Evolutionary conservation across 1,140 invertebrate species (phyloP).

Genomic region (Luehdorfia chinensis): DNA sequence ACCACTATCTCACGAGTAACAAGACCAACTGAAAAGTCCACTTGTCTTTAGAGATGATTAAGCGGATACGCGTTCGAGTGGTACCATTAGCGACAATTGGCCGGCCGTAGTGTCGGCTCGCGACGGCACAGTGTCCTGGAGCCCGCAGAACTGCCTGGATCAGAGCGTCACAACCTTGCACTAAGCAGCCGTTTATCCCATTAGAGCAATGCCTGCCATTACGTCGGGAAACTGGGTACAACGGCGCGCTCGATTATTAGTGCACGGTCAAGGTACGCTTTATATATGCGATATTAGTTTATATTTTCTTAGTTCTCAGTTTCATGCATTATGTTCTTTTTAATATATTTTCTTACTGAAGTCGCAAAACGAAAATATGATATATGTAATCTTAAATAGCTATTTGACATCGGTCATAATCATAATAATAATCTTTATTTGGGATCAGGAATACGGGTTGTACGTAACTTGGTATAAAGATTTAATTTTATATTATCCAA

Average conservation of each 20-base stretch:
- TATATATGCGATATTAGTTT: conserved; percentile 27
- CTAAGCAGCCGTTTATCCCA: conserved; percentile 68
- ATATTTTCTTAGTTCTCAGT: neutral
- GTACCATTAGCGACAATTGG: conserved; percentile 68
- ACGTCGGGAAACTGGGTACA: conserved; percentile 54
- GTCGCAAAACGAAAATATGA: no score
- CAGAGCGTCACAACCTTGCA: conserved; percentile 61
- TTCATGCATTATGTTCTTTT: neutral
- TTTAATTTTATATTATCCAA: no score
- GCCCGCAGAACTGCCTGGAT: conserved; percentile 54
- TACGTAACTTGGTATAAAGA: no score
- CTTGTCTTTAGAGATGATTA: conserved; percentile 65
- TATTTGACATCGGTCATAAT: no score
- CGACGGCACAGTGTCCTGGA: conserved; percentile 37
- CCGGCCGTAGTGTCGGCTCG: conserved; percentile 47
- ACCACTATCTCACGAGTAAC: conserved; percentile 28
- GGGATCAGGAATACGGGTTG: no score
- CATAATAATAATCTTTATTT: no score
- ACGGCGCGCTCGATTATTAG: conserved; percentile 37
- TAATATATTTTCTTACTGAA: no score
- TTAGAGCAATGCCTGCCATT: conserved; percentile 61
- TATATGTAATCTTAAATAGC: no score
- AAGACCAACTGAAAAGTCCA: conserved; percentile 46
- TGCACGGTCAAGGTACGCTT: conserved; percentile 68
- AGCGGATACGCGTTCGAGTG: conserved; percentile 69